Base-by-base conservation (phyloP, 2,113 vertebrate species). In the Pygoscelis antarcticus region DNA sequence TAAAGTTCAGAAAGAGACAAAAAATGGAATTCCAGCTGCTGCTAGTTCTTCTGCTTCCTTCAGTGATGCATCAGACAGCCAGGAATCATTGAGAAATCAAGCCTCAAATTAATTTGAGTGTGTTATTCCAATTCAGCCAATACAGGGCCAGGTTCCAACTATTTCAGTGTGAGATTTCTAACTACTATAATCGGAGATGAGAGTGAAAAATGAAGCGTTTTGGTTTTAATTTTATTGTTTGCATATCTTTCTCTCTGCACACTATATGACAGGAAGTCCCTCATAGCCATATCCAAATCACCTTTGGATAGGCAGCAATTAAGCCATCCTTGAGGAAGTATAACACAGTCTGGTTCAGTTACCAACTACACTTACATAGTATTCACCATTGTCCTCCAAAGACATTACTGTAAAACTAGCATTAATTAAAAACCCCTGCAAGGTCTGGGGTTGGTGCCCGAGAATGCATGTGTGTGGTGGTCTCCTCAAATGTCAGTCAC, bases 11-110 rank as follows among this genome's bases (percentile, higher is more conserved):
- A 88, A 83, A 92, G 86, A 83, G 46, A 91, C 9, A 55, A 71
- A 95, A 89, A 66, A 3, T 2, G 44, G 34, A 87, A 86, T 90
- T 90, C 68, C 71, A 79, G 52, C 51, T 91, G 70, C 86, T 74
- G 62, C 44, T 78, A 75, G 72, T 72, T 74, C 46, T 93, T 88
- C 68, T 85, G 88, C 88, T 96, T 95, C 57, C 49, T 91, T 81
- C 71, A 65, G 36, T 68, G 68, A 82, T 77, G 80, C 11, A 2
- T 86, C 78, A 94, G 51, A 74, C 64, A 83, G 81, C 19, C 52
- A 44, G 21, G 76, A 92, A 91, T 74, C 36, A 58, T 1, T 76
- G 32, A 70, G 15, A 92, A 87, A 75, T 79, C 71, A 72, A 88
- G 40, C 47, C 61, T 94, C 30, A 79, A 55, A 81, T 74, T 60